Evolutionary conservation across 2,797 vertebrate genomes (phyloP).

Genomic region (Aselliscus stoliczkanus): DNA sequence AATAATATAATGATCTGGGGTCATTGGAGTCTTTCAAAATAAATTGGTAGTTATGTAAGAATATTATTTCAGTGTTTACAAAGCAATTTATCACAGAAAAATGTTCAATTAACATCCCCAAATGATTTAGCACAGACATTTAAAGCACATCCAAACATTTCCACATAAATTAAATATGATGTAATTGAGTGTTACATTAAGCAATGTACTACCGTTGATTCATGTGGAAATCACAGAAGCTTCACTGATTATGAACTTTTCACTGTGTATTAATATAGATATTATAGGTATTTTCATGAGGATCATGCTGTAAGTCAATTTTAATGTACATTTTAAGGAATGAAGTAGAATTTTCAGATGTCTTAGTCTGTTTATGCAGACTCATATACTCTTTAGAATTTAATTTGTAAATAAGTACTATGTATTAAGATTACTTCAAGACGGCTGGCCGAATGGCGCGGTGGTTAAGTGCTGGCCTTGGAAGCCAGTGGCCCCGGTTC

Average conservation of each 20-base stretch:
- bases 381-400: background rate
- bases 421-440: constrained; percentile 41
- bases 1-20: constrained; percentile 55
- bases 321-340: constrained; percentile 73
- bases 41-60: constrained; percentile 74
- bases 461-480: too few species aligned
- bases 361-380: constrained; percentile 56
- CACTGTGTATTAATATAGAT: constrained; percentile 69
- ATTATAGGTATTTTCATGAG: constrained; percentile 64
- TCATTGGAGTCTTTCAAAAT: constrained; percentile 61
- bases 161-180: constrained; percentile 78
- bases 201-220: constrained; percentile 74
- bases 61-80: constrained; percentile 74
- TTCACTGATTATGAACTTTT: constrained; percentile 73
- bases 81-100: constrained; percentile 69
- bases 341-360: constrained; percentile 69
- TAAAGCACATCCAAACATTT: constrained; percentile 76
- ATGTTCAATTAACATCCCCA: constrained; percentile 71
- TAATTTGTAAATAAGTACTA: constrained; percentile 60
- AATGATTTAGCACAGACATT: constrained; percentile 75
- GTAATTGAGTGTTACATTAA: constrained; percentile 73
- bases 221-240: constrained; percentile 74
- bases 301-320: constrained; percentile 72
- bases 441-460: too few species aligned
- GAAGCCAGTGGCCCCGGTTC: too few species aligned